Conservation (phyloP, 2,888 invertebrate species). For the Tholera decimalis region DNA sequence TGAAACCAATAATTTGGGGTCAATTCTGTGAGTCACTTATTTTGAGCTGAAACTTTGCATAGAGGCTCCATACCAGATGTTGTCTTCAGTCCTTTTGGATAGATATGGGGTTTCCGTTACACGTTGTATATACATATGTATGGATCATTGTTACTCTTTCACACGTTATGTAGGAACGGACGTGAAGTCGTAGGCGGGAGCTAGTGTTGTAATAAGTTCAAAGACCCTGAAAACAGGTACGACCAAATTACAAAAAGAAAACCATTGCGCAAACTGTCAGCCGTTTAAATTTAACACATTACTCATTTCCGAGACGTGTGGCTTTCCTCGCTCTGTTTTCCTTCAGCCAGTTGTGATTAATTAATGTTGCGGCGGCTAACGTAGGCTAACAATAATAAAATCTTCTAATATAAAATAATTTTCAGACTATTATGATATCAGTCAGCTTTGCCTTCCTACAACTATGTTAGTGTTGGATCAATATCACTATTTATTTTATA, state of each 20-base stretch:
- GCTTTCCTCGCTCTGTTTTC: constrained; percentile 48
- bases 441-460: neutral
- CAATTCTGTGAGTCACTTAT: too few relatives aligned
- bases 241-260: constrained; percentile 17
- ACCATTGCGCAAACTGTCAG: constrained; percentile 35
- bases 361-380: constrained; percentile 17
- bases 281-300: constrained; percentile 47
- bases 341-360: constrained; percentile 49
- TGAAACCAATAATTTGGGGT: too few relatives aligned
- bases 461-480: too few relatives aligned
- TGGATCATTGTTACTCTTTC: too few relatives aligned
- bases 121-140: too few relatives aligned
- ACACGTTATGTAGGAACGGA: too few relatives aligned
- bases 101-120: too few relatives aligned
- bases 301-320: constrained; percentile 55
- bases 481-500: too few relatives aligned
- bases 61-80: too few relatives aligned
- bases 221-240: neutral
- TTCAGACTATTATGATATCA: neutral
- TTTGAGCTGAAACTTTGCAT: too few relatives aligned
- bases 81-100: too few relatives aligned
- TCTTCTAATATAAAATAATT: constrained; percentile 6
- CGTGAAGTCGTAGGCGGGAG: too few relatives aligned
- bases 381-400: constrained; percentile 34
- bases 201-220: neutral